Percentiles rank a stretch among this genome's conserved stretches.
Conservation (phyloP, 2,113 vertebrate species). For the Pteruthius melanotis region DNA sequence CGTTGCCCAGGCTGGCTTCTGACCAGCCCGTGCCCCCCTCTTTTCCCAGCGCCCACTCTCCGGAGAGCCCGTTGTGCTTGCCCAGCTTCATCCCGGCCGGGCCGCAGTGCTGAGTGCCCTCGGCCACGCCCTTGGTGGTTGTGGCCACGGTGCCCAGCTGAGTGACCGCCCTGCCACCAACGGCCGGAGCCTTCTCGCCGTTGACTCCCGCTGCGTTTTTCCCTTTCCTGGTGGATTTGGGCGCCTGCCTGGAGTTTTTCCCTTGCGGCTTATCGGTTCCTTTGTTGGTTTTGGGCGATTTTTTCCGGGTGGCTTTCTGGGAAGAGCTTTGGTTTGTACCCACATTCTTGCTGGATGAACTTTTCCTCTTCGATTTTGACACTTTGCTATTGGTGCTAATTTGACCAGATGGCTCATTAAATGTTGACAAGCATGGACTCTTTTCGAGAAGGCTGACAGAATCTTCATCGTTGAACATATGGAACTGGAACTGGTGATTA, state of each 20-base stretch:
- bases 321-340: constrained; percentile 78
- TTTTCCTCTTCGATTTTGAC: constrained; percentile 93
- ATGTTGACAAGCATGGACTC: constrained; percentile 77
- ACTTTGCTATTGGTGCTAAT: constrained; percentile 81
- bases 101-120: constrained; percentile 63
- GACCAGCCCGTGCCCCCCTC: constrained; percentile 80
- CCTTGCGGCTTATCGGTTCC: constrained; percentile 80
- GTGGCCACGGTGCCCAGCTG: constrained; percentile 54
- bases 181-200: constrained; percentile 81
- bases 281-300: constrained; percentile 88
- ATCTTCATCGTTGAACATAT: constrained; percentile 92
- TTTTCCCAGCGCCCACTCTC: constrained; percentile 83
- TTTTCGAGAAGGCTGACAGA: constrained; percentile 84
- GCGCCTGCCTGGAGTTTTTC: constrained; percentile 86
- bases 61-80: constrained; percentile 72
- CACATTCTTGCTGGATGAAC: constrained; percentile 82
- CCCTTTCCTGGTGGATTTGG: constrained; percentile 89
- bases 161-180: constrained; percentile 47
- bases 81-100: constrained; percentile 55
- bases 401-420: constrained; percentile 84
- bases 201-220: constrained; percentile 83
- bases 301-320: constrained; percentile 91
- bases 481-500: constrained; percentile 90
- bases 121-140: constrained; percentile 57
- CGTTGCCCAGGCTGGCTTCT: constrained; percentile 68